Base-by-base conservation (phyloP, 2,113 vertebrate species). In the Eurypyga helias region DNA sequence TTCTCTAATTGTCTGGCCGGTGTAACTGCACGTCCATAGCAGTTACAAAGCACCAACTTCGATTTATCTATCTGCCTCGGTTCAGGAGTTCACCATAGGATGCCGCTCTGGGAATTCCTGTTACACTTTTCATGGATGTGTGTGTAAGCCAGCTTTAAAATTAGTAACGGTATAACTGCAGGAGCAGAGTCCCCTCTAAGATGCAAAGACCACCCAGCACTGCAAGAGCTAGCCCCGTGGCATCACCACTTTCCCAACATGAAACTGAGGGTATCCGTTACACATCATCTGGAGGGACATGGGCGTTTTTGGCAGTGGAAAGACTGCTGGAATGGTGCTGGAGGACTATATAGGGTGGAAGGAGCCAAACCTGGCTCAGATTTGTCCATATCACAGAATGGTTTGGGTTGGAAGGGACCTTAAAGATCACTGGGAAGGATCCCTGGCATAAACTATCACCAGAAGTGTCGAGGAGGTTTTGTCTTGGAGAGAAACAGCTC, bases 21-120 rank as follows among this genome's bases (percentile, higher is more conserved):
- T 5, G n/a, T 36, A 60, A 28, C 83, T 25, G 52, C 83, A 14
- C 2, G 2, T 36, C n/a, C 66, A 33, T 1, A 75, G 72, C 4
- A 87, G 51, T 45, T 78, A 51, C 86, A 89, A 94, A 87, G 34
- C 81, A 86, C 80, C 81, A 95, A 84, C 51, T 55, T 34, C 91
- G 91, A 95, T 84, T 94, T 87, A 51, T 82, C 61, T 76, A 41
- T 12, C 41, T 55, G 52, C 45, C 92, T 45, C 2, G 2, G 60
- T 87, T 92, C 83, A 81, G 70, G 70, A 89, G 33, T 36, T 94
- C 86, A 67, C 33, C 43, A 19, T 0, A 64, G 33, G 64, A 90
- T 26, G 71, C 55, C 4, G 18, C 75, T 21, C 51, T 48, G 90
- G 93, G 72, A 93, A 92, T 87, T 81, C 86, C 60, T 36, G 60